These are phyloP conservation scores for Etheostoma nigrum DNA, from an alignment of 2,797 vertebrate genomes.

Conservation along the genomic window DNA sequence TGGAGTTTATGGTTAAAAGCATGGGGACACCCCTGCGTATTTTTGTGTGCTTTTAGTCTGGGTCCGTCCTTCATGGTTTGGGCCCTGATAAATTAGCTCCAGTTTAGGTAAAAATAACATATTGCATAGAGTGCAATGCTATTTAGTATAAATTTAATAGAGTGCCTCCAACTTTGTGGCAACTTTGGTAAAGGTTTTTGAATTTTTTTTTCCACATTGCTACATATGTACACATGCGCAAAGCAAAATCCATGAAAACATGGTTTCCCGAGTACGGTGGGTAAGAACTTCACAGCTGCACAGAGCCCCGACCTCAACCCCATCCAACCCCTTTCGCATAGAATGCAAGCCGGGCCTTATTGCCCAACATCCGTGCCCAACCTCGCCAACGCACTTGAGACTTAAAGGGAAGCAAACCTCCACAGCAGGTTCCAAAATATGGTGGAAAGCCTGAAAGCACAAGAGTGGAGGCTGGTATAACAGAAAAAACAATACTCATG, in stretches of 20 bases:
- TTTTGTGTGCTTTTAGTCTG: background rate
- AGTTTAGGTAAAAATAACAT: background rate
- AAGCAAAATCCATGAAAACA: no score
- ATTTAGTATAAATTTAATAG: background rate
- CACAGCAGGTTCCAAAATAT: background rate
- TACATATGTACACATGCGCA: no score
- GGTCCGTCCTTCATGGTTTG: background rate
- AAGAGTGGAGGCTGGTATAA: background rate
- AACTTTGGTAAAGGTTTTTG: no score
- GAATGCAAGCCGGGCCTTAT: background rate
- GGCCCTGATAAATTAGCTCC: background rate
- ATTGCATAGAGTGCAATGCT: background rate
- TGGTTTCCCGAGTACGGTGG: no score
- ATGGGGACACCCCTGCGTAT: background rate
- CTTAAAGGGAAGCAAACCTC: conserved; percentile 1
- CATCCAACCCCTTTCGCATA: no score
- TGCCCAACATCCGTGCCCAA: background rate
- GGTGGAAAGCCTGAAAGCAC: background rate
- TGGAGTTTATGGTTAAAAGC: background rate
- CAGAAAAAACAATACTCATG: background rate
- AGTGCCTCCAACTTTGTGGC: no score
- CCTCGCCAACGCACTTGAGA: background rate
- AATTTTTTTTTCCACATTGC: no score
- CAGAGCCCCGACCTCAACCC: no score
- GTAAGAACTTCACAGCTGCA: no score